Evolutionary conservation across 1,140 invertebrate species (phyloP), one percentile per base, ranked within the genome.

Genomic region (Halyomorpha halys): DNA sequence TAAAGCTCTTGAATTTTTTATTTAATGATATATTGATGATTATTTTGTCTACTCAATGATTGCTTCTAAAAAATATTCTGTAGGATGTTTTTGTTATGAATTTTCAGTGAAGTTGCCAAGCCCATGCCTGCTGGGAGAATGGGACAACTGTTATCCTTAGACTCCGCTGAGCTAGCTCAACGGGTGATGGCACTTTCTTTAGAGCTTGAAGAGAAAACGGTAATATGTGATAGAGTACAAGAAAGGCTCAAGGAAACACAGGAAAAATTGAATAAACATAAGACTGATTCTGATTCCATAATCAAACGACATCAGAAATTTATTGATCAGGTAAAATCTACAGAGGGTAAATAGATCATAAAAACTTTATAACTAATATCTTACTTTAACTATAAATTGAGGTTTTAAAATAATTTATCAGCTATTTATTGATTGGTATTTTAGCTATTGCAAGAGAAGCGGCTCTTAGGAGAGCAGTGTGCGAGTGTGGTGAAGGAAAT

Each of bases 221-320:
- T 71, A 0, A 72, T 74, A 6, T 71, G 74, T 34, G 73, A 78
- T 18, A 76, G 75, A 62, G 62, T 77, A 13, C 70, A 74, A 4
- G 66, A 72, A 18, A 72, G 75, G 14, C 72, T 75, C 19, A 75
- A 74, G 27, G 74, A 75, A 27, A 69, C 73, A 5, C 54, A 67
- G 25, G 63, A 75, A 63, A 61, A 73, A 53, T 60, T 83, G n/a
- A 77, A 78, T 11, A 75, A 79, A 18, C 79, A 84, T 65, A 85
- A 86, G 70, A 80, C 79, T 19, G 84, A 86, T 69, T 84, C 81
- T 66, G 83, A 86, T 67, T 73, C 72, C 2, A 77, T 81, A 8
- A 76, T 86, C 9, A 79, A 80, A 53, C 72, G 85, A 1, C 83
- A 86, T 71, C 83, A 86, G 64, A 82, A 81, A 62, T 86, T 86